These are phyloP conservation scores for Portevinia maculata DNA, from an alignment of 2,888 invertebrate genomes.

Conservation along the genomic window DNA sequence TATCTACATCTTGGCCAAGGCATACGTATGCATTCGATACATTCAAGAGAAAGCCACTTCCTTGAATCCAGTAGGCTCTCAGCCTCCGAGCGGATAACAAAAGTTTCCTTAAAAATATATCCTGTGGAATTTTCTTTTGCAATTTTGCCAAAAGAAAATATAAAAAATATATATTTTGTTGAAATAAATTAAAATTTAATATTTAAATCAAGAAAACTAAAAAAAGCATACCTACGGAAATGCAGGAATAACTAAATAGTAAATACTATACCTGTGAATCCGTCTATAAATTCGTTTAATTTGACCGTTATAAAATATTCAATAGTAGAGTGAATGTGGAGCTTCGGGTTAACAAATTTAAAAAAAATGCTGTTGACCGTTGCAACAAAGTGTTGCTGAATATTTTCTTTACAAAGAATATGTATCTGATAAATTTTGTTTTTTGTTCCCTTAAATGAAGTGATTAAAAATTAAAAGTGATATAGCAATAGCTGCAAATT, in stretches of 20 bases:
- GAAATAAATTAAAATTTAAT: background rate
- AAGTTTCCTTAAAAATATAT: slow-evolving; percentile 74
- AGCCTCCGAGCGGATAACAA: slow-evolving; percentile 83
- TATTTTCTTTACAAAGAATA: background rate
- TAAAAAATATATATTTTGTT: background rate
- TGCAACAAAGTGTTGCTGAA: background rate
- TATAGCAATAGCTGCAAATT: slow-evolving; percentile 20
- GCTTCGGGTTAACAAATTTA: slow-evolving; percentile 7
- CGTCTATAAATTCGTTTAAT: background rate
- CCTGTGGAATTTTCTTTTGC: slow-evolving; percentile 56
- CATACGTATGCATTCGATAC: slow-evolving; percentile 50
- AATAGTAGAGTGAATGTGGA: slow-evolving; percentile 38
- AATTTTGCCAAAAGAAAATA: slow-evolving; percentile 11
- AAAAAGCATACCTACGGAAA: background rate
- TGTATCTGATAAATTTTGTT: slow-evolving; percentile 2
- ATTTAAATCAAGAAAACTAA: slow-evolving; percentile 13
- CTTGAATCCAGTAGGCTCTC: slow-evolving; percentile 82
- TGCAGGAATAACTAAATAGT: background rate
- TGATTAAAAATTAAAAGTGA: slow-evolving; percentile 24
- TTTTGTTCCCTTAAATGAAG: background rate
- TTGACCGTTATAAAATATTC: slow-evolving; percentile 65
- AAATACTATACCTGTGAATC: background rate
- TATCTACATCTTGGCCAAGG: slow-evolving; percentile 67
- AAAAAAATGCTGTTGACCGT: slow-evolving; percentile 20
- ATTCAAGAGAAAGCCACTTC: slow-evolving; percentile 76